Percentiles rank a stretch among this genome's conserved stretches.
phyloP scores from a whole-genome alignment of 2,888 invertebrate genomes.

The Trichogramma evanescens region DNA sequence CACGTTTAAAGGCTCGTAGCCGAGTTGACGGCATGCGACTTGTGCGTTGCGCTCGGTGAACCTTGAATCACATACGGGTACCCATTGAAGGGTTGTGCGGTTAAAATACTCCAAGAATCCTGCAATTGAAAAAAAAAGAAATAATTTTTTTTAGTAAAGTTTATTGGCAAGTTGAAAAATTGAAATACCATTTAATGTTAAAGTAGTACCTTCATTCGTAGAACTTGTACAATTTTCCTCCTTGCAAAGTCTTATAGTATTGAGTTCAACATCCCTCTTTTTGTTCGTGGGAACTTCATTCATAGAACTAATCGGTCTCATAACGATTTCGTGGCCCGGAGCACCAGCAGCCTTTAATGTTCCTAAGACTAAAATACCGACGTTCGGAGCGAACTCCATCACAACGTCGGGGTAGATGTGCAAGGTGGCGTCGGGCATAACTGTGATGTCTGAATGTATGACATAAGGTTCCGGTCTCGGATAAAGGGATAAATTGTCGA shows the following conservation, averaged over 20 bases:
- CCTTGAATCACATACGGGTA: constrained; percentile 89
- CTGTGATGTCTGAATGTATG: constrained; percentile 83
- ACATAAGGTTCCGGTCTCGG: constrained; percentile 66
- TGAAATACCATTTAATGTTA: background rate
- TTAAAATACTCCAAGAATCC: constrained; percentile 96
- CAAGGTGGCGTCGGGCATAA: constrained; percentile 89
- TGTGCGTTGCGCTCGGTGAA: constrained; percentile 96
- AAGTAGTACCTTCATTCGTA: constrained; percentile 47
- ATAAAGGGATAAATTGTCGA: constrained; percentile 59
- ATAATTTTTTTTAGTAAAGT: background rate
- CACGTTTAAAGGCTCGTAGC: constrained; percentile 80
- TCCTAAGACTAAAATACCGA: constrained; percentile 92
- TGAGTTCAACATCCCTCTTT: constrained; percentile 29
- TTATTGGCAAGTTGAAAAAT: background rate
- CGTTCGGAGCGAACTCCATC: constrained; percentile 90
- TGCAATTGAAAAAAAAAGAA: constrained; percentile 37
- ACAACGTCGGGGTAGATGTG: constrained; percentile 82
- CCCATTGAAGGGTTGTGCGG: constrained; percentile 90
- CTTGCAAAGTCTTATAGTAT: constrained; percentile 73
- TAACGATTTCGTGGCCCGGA: constrained; percentile 66
- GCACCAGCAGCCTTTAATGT: constrained; percentile 77
- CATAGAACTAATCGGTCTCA: constrained; percentile 56
- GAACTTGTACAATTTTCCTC: constrained; percentile 61
- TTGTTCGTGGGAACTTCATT: constrained; percentile 22
- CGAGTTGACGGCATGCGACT: constrained; percentile 90